Conservation (phyloP, 2,797 vertebrate genomes). For the Cuniculus paca region DNA sequence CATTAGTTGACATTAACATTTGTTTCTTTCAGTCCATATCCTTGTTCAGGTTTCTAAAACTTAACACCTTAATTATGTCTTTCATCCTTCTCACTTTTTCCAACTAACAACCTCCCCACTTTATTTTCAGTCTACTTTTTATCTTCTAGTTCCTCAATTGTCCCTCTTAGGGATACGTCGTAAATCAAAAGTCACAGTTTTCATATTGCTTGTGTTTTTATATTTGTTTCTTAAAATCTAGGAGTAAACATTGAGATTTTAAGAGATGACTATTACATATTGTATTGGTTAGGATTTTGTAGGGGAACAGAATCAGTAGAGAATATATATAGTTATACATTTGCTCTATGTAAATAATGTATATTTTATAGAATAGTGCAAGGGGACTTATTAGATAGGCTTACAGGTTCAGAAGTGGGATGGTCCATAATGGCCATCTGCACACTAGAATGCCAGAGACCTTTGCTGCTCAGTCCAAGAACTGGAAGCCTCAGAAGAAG, state of each 20-base stretch:
- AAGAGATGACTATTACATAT: background rate
- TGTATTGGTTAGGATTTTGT: background rate
- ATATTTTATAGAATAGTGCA: background rate
- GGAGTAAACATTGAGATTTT: slow-evolving; percentile 6
- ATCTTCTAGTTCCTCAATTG: background rate
- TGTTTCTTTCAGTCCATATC: slow-evolving; percentile 6
- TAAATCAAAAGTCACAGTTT: slow-evolving; percentile 8
- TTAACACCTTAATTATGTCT: slow-evolving; percentile 25
- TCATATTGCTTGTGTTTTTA: slow-evolving; percentile 17
- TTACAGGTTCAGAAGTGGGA: background rate
- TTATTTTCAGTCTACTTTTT: slow-evolving; percentile 20
- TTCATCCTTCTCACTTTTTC: background rate
- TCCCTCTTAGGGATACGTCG: background rate
- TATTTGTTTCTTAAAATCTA: slow-evolving; percentile 37
- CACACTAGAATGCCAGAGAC: background rate
- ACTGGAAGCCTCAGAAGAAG: background rate
- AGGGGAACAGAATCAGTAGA: background rate
- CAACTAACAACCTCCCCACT: background rate
- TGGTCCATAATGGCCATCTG: background rate
- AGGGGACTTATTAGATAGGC: background rate
- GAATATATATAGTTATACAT: background rate
- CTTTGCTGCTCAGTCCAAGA: background rate
- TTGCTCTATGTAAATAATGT: background rate
- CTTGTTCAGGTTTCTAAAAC: slow-evolving; percentile 31
- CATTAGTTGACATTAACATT: background rate